These are phyloP conservation scores for Silurus asotus DNA, from an alignment of 2,113 vertebrate genomes.

Conservation along the genomic window DNA sequence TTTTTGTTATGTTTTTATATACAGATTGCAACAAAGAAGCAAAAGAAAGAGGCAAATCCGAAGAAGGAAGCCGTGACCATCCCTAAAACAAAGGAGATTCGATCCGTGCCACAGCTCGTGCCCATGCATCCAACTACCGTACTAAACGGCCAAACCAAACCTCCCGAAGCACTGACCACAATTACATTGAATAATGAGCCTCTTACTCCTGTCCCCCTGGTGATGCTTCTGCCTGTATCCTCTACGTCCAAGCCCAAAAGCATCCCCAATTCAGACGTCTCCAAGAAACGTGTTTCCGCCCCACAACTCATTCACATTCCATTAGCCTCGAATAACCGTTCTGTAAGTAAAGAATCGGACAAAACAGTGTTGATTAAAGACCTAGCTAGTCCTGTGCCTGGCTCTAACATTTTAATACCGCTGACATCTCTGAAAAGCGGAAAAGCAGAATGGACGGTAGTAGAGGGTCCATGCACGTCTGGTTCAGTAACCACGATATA, in stretches of 20 bases:
- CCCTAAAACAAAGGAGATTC: constrained; percentile 6
- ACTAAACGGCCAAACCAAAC: not conserved
- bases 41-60: not conserved
- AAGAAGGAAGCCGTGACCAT: not conserved
- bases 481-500: not conserved
- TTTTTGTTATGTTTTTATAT: constrained; percentile 22
- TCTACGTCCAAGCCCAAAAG: not conserved
- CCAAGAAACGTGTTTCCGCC: constrained; percentile 2
- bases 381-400: not conserved
- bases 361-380: constrained; percentile 5
- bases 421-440: not conserved
- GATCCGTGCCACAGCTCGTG: not conserved
- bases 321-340: not conserved
- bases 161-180: constrained; percentile 54
- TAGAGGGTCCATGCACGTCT: constrained; percentile 4
- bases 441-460: constrained; percentile 32
- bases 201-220: constrained; percentile 60
- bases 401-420: constrained; percentile 34
- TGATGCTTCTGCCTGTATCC: constrained; percentile 64
- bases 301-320: constrained; percentile 16
- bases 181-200: constrained; percentile 63
- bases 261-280: not conserved
- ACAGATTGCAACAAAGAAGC: constrained; percentile 48
- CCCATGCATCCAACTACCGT: not conserved
- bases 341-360: not conserved